Base-by-base conservation (phyloP, 1,140 invertebrate species). In the Drosophila bifasciata region DNA sequence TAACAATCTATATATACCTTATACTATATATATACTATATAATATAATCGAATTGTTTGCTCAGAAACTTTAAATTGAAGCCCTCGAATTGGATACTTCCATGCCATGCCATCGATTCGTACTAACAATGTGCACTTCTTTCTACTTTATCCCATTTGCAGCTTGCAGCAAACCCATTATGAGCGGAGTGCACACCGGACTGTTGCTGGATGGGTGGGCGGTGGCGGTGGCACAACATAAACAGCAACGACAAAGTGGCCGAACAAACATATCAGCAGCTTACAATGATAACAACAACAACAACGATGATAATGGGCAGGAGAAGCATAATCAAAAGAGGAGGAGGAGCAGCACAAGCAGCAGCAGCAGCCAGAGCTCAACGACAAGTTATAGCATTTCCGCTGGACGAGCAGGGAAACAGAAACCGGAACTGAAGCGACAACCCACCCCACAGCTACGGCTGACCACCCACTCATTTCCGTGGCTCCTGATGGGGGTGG, bases 201-300 rank as follows among this genome's bases (percentile, higher is more conserved):
- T 36, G 32, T 5, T 36, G 32, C 32, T 13, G 32, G 32, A 4
- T 13, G 32, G 67, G 19, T 21, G 19, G 19, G 63, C n/a, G n/a
- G n/a, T n/a, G n/a, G 17, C 62, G 71, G 61, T 79, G 53, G 56
- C 56, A 46, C 76, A 68, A 48, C 52, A 67, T 67, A 86, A 85
- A 76, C 81, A 88, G 70, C 67, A 36, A 50, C 44, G 57, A 19
- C 67, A 60, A 51, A 62, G 66, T 55, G 62, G 40, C 50, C 61
- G 76, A 32, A 46, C 59, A 81, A 77, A 85, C 83, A 81, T 88
- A 88, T 88, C 83, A 88, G 80, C 73, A 49, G 77, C 61, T 84
- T 76, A 77, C 66, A 51, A 63, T 56, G 51, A 49, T 53, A 43
- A 59, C 59, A 67, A 80, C n/a, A n/a, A n/a, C n/a, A n/a, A n/a